Conservation (phyloP, 2,797 vertebrate species). For the Apogon talboti region DNA sequence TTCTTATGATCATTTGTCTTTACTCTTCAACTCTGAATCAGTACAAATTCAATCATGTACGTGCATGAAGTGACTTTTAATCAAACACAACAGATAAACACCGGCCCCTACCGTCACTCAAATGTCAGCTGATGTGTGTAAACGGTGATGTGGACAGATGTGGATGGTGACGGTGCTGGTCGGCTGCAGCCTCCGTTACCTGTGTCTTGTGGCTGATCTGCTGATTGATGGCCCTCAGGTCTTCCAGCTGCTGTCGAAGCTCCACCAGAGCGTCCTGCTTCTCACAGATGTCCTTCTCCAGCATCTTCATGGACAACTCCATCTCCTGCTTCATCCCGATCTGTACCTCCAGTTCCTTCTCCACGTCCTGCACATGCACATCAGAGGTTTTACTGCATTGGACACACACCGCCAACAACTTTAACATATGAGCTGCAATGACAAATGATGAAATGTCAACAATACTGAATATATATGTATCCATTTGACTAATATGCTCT, state of each 20-base stretch:
- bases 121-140: too few relatives aligned
- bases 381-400: background rate
- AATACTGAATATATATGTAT: too few relatives aligned
- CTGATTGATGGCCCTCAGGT: constrained; percentile 94
- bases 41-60: too few relatives aligned
- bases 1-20: too few relatives aligned
- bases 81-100: too few relatives aligned
- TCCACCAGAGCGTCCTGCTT: constrained; percentile 96
- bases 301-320: constrained; percentile 99
- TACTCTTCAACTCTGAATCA: too few relatives aligned
- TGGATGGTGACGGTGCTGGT: background rate
- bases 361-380: constrained; percentile 88
- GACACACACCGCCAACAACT: background rate
- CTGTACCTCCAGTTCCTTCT: constrained; percentile 96
- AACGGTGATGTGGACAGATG: too few relatives aligned
- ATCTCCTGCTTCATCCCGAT: constrained; percentile 99
- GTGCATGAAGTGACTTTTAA: too few relatives aligned
- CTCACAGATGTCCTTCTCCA: constrained; percentile 98
- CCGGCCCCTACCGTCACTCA: too few relatives aligned
- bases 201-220: constrained; percentile 95
- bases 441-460: too few relatives aligned
- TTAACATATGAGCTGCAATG: too few relatives aligned
- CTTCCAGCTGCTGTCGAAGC: constrained; percentile 95
- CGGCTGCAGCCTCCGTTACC: constrained; percentile 71
- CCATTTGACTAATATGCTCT: too few relatives aligned